Base-by-base conservation (phyloP, 2,113 vertebrate genomes). In the Mesitornis unicolor region DNA sequence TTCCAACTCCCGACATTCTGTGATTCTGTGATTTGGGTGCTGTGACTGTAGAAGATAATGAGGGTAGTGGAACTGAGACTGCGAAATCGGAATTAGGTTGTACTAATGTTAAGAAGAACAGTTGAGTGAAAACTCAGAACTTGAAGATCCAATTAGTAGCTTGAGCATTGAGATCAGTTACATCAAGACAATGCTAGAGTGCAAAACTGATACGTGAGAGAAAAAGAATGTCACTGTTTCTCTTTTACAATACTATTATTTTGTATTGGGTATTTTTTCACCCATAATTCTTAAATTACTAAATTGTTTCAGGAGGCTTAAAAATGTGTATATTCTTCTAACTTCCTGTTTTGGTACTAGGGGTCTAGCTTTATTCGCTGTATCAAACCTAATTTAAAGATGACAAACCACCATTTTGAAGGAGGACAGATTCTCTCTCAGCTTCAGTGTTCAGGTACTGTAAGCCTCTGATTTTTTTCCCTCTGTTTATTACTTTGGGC, bases 371-470 rank as follows among this genome's bases (percentile, higher is more conserved):
- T 99, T 95, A 98, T 99, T 96, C 99, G 99, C 92, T 99, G 99
- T 86, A 99, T 99, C 89, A 99, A 99, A 57, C 99, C 99, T 26
- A 99, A 99, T 97, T 98, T 99, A 98, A 99, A 99, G 99, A 99
- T 99, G 99, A 96, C 99, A 93, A 99, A 98, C 96, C 99, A 99
- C 95, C 98, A 99, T 92, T 99, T 99, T 91, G 99, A 99, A 98
- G 99, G 99, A 33, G 98, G 98, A 65, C 99, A 99, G 96, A 99
- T 99, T 64, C 98, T 99, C 48, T 99, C 99, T 36, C 99, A 99
- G 96, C 99, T 99, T 81, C 99, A 99, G 83, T 99, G 99, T 96
- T 99, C 99, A 95, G 99, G 99, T 99, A 97, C 75, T 60, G 8
- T 54, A 35, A 60, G 24, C 40, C 8, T 77, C 26, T 93, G 25